Evolutionary conservation across 2,113 vertebrate species (phyloP), one percentile per base, ranked within the genome.

Genomic region (Corythoichthys haematopterus): DNA sequence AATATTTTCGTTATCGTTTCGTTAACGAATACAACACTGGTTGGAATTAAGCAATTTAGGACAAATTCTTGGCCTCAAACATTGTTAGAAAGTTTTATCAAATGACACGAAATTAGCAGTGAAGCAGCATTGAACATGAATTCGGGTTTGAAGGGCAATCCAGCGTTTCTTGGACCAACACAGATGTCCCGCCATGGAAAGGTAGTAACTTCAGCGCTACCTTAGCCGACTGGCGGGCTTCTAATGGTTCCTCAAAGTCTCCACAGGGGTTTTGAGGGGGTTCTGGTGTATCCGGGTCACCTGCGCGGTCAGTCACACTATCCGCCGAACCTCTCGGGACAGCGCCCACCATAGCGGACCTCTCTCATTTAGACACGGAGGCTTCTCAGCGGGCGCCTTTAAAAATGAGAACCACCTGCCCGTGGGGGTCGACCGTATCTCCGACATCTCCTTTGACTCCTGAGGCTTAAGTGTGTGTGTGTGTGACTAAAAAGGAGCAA

Each of bases 341-440:
- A 58, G 64, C 36, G 40, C 37, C 69, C 9, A 73, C 66, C 9
- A 70, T 65, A 77, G 80, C 78, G 88, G 86, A 89, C 86, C 64
- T 84, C 75, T 90, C 88, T 91, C 86, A 90, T 91, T 89, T 86
- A 85, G 69, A 76, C 76, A 70, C 37, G 62, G 78, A 83, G 85
- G 78, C 65, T 65, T 56, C 84, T 77, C 88, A 37, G 77, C 64
- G 51, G 85, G 66, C 8, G 46, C 36, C 37, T 60, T 43, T 14
- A 13, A 20, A 62, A 62, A 93, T 92, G 89, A 92, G 77, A 88
- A 90, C 79, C 88, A 91, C 84, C 85, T 90, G 86, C 72, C 80
- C 52, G 46, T 52, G 66, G 68, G 73, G 74, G 74, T 64, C 58
- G 53, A 69, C 68, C 70, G 2, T 84, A 88, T 90, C 88, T 75